A percentile compares a stretch with the other conserved stretches of the same genome.
These are phyloP conservation scores for Ornithorhynchus anatinus DNA, from an alignment of 2,113 vertebrate species.

Conservation along the genomic window DNA sequence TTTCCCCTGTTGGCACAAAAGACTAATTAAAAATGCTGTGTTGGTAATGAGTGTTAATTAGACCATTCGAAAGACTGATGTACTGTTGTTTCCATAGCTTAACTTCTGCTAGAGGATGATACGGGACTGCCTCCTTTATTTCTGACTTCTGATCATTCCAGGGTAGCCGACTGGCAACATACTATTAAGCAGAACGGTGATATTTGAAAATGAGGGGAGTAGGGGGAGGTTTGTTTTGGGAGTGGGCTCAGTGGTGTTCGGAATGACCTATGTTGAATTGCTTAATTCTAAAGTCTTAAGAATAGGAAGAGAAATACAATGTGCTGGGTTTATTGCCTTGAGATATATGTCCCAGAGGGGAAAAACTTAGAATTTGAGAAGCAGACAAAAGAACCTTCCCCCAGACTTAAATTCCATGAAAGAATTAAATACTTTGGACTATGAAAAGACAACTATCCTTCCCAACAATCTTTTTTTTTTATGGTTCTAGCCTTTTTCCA, in stretches of 20 bases:
- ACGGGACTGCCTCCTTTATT: not conserved
- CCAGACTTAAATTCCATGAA: too few relatives aligned
- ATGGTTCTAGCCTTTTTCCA: too few relatives aligned
- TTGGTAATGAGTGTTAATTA: slow-evolving; percentile 32
- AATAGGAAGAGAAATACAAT: not conserved
- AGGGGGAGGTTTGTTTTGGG: not conserved
- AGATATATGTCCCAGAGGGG: not conserved
- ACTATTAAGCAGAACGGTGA: not conserved
- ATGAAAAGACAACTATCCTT: too few relatives aligned
- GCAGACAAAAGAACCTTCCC: not conserved
- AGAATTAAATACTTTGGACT: too few relatives aligned
- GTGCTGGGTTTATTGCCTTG: not conserved
- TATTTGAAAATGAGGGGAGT: not conserved
- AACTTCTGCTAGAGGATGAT: slow-evolving; percentile 9
- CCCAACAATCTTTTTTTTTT: too few relatives aligned
- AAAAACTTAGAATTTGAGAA: not conserved
- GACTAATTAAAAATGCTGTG: slow-evolving; percentile 45
- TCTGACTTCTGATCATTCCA: not conserved
- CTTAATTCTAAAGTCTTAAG: slow-evolving; percentile 9
- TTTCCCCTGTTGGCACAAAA: slow-evolving; percentile 11
- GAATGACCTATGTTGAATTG: not conserved
- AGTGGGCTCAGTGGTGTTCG: not conserved
- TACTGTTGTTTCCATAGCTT: slow-evolving; percentile 9
- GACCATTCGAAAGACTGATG: not conserved
- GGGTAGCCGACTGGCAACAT: not conserved